These are phyloP conservation scores for Acipenser oxyrinchus DNA, from an alignment of 2,797 vertebrate species.

Conservation along the genomic window DNA sequence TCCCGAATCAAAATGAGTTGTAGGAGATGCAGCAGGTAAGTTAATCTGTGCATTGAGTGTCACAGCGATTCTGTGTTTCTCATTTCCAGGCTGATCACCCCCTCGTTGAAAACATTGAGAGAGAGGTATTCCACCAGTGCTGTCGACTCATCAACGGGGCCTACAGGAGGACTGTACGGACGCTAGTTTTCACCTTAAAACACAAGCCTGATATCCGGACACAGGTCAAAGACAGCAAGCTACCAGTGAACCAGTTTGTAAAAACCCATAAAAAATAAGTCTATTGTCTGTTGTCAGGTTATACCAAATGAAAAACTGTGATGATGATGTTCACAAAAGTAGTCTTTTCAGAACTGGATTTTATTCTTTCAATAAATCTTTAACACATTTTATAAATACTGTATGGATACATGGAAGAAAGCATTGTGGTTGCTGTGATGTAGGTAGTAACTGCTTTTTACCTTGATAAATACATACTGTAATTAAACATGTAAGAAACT, in stretches of 20 bases:
- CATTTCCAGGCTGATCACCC: constrained; percentile 71
- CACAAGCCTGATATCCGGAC: constrained; percentile 70
- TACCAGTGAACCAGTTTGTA: constrained; percentile 68
- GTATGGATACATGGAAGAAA: too few relatives aligned
- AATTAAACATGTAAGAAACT: too few relatives aligned
- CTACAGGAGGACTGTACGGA: constrained; percentile 77
- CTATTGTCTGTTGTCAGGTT: constrained; percentile 14
- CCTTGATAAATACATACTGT: too few relatives aligned
- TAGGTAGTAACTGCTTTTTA: too few relatives aligned
- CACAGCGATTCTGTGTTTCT: neutral
- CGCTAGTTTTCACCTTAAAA: constrained; percentile 88
- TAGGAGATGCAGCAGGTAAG: too few relatives aligned
- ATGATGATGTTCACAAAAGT: too few relatives aligned
- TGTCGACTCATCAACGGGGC: constrained; percentile 73
- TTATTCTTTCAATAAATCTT: too few relatives aligned
- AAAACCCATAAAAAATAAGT: constrained; percentile 79
- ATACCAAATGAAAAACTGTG: too few relatives aligned
- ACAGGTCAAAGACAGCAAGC: constrained; percentile 63
- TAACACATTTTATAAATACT: too few relatives aligned
- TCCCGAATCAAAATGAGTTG: too few relatives aligned
- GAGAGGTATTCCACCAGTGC: constrained; percentile 86
- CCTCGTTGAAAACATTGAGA: constrained; percentile 89
- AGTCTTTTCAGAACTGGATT: too few relatives aligned
- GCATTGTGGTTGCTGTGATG: too few relatives aligned
- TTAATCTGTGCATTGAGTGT: neutral